These are phyloP conservation scores for Otolemur crassicaudatus DNA, from an alignment of 2,797 vertebrate species.

Conservation along the genomic window DNA sequence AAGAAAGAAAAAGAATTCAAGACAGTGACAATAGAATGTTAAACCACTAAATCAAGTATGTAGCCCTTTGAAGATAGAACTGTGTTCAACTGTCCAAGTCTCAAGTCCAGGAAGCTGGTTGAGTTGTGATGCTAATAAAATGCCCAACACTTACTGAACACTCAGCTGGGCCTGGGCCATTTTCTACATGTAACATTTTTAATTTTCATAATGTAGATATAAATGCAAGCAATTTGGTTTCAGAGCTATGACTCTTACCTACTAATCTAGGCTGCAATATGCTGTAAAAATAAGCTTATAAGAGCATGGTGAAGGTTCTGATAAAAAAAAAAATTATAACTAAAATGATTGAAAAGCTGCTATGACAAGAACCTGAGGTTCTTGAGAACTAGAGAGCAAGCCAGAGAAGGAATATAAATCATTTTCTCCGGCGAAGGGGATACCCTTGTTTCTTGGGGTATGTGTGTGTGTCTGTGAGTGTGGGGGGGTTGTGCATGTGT, in stretches of 20 bases:
- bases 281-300: neutral
- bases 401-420: neutral
- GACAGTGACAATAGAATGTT: neutral
- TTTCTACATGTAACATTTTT: neutral
- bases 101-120: neutral
- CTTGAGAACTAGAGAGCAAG: neutral
- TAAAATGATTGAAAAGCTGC: neutral
- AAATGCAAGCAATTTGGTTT: neutral
- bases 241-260: neutral
- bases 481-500: neutral
- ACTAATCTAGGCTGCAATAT: neutral
- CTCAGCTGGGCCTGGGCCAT: neutral
- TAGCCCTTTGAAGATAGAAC: neutral
- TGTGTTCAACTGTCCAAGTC: neutral
- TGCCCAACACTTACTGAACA: neutral
- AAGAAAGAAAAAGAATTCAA: neutral
- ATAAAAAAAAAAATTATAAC: neutral
- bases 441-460: neutral
- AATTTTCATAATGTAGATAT: neutral
- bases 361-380: neutral
- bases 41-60: neutral
- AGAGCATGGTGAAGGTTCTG: neutral
- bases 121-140: neutral
- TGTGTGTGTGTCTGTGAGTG: neutral
- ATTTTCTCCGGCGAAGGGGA: neutral